Percentiles rank a stretch among this genome's conserved stretches.
phyloP scores from a whole-genome alignment of 1,140 invertebrate genomes.

The Anastrepha obliqua region DNA sequence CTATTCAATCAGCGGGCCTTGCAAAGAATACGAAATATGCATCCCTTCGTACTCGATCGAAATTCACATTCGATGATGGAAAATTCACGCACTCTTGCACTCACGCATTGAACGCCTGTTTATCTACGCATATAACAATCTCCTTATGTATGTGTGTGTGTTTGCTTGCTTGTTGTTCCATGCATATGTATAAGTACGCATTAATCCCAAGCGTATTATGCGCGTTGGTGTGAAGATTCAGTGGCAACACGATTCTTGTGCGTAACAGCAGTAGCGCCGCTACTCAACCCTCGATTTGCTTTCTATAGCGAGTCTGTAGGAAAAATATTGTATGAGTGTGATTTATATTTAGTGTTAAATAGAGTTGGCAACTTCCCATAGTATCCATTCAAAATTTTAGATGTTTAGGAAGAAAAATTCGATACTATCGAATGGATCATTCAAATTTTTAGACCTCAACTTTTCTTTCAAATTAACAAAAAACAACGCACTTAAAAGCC shows the following conservation, averaged over 20 bases:
- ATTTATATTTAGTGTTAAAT: too few species aligned
- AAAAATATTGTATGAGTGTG: too few species aligned
- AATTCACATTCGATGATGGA: constrained; percentile 44
- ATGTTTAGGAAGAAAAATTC: too few species aligned
- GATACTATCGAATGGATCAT: too few species aligned
- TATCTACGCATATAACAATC: background rate
- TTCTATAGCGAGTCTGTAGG: too few species aligned
- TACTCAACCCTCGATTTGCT: background rate
- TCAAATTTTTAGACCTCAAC: too few species aligned
- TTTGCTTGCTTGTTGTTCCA: background rate
- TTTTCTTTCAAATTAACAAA: too few species aligned
- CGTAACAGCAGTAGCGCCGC: background rate
- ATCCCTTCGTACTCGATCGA: constrained; percentile 1
- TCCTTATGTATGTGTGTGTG: background rate
- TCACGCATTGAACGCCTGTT: background rate
- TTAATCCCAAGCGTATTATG: constrained; percentile 16
- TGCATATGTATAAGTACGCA: constrained; percentile 26
- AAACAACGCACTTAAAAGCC: too few species aligned
- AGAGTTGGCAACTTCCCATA: too few species aligned
- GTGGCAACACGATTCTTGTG: constrained; percentile 3
- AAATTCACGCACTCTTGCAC: constrained; percentile 22
- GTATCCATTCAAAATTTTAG: too few species aligned
- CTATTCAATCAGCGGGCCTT: background rate
- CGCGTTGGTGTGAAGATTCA: background rate
- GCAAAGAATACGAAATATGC: background rate